Conservation (phyloP, 1,140 invertebrate genomes). For the Bicyclus anynana region DNA sequence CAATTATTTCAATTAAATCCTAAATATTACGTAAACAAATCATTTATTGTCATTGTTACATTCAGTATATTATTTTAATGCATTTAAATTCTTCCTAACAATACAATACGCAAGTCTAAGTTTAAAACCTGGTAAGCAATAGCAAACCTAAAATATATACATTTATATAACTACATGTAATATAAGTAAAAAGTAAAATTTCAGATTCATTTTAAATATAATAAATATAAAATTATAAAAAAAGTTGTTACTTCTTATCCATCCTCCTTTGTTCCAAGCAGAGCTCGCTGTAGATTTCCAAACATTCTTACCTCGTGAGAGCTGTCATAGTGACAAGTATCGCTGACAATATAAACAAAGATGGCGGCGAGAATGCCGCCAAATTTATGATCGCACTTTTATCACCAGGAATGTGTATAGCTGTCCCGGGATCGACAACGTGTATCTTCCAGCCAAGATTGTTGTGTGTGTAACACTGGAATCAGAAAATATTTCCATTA, state of each 20-base stretch:
- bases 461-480: conserved; percentile 93
- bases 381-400: conserved; percentile 34
- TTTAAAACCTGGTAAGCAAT: conserved; percentile 1
- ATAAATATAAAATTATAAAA: neutral
- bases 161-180: neutral
- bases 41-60: conserved; percentile 2
- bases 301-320: conserved; percentile 42
- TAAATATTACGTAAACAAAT: conserved; percentile 4
- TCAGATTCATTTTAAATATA: neutral
- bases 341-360: neutral
- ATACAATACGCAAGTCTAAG: too few relatives aligned
- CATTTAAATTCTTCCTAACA: too few relatives aligned
- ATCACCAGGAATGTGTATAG: conserved; percentile 44
- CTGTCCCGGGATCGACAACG: conserved; percentile 85
- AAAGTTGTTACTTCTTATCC: neutral
- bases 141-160: conserved; percentile 3
- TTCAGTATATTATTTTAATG: too few relatives aligned
- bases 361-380: conserved; percentile 4
- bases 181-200: neutral
- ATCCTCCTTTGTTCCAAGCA: conserved; percentile 25
- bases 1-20: neutral
- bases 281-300: conserved; percentile 39
- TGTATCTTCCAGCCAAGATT: conserved; percentile 96
- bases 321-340: conserved; percentile 32
- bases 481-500: too few relatives aligned